Percentiles rank a stretch among this genome's conserved stretches.
phyloP scores from a whole-genome alignment of 1,140 invertebrate species.

The Ectropis grisescens region DNA sequence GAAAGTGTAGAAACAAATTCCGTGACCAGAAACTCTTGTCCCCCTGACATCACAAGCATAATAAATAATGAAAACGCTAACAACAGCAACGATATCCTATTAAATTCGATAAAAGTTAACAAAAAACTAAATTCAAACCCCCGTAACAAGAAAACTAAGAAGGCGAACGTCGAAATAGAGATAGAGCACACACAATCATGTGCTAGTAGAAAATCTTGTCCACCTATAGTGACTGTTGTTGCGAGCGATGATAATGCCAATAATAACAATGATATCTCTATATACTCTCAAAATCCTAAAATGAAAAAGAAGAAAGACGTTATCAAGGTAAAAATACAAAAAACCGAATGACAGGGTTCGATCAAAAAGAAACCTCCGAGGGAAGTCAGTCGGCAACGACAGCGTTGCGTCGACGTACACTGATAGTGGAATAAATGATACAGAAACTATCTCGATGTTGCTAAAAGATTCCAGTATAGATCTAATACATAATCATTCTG shows the following conservation, averaged over 20 bases:
- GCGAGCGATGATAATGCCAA: too few species aligned
- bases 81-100: conserved; percentile 5
- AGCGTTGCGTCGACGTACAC: too few species aligned
- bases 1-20: too few species aligned
- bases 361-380: conserved; percentile 2
- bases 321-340: conserved; percentile 55
- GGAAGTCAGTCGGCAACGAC: conserved; percentile 17
- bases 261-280: too few species aligned
- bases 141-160: too few species aligned
- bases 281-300: too few species aligned
- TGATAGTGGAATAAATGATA: conserved; percentile 35
- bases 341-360: conserved; percentile 17
- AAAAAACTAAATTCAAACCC: too few species aligned
- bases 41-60: conserved; percentile 22
- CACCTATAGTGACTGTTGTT: too few species aligned
- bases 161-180: too few species aligned
- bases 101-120: conserved; percentile 7
- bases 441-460: too few species aligned
- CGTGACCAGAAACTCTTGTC: conserved; percentile 37
- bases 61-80: conserved; percentile 4
- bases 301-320: conserved; percentile 39
- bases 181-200: too few species aligned
- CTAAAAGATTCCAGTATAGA: conserved; percentile 35
- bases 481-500: conserved; percentile 55
- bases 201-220: too few species aligned